phyloP scores from a whole-genome alignment of 2,888 invertebrate genomes.

The Neoscelio sp. region DNA sequence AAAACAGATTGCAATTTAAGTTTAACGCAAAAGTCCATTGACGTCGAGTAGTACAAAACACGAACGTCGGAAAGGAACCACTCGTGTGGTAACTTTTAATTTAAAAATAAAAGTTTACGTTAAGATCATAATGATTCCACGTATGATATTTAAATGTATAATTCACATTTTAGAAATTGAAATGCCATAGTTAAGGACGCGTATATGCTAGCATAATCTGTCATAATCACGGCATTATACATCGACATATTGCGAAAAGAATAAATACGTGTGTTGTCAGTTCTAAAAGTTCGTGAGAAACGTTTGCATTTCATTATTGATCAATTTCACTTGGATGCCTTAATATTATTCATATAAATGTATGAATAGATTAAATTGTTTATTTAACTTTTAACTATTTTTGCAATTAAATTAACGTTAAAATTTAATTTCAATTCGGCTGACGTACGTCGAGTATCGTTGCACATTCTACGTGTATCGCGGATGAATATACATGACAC shows the following conservation, averaged over 20 bases:
- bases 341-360: too few relatives aligned
- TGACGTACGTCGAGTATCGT: too few relatives aligned
- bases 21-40: too few relatives aligned
- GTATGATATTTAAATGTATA: constrained; percentile 1
- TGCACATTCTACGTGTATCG: constrained; percentile 1
- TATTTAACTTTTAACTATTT: too few relatives aligned
- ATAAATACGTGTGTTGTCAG: not conserved
- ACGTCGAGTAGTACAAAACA: too few relatives aligned
- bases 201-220: constrained; percentile 10
- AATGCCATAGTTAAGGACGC: constrained; percentile 3
- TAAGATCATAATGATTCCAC: not conserved
- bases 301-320: not conserved
- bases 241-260: constrained; percentile 3
- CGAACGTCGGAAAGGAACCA: too few relatives aligned
- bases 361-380: too few relatives aligned
- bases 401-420: too few relatives aligned
- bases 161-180: not conserved
- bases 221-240: not conserved
- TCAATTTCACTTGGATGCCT: too few relatives aligned
- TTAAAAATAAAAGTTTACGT: not conserved
- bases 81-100: too few relatives aligned
- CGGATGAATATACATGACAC: not conserved
- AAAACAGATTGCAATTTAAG: too few relatives aligned
- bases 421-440: not conserved
- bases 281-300: too few relatives aligned